Conservation (phyloP, 2,888 invertebrate genomes). For the Brachyptera risi region DNA sequence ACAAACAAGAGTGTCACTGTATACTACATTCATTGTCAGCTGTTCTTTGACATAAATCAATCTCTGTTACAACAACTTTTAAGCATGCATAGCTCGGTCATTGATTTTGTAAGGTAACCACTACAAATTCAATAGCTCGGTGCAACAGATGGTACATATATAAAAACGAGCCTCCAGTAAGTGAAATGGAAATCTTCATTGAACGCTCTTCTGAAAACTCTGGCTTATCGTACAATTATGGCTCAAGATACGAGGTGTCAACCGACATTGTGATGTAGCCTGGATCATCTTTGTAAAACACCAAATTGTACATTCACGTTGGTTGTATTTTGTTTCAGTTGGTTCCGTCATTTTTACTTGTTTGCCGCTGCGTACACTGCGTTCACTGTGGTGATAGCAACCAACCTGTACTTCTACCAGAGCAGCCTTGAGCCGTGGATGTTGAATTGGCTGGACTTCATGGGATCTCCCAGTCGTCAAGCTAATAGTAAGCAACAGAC, state of each 20-base stretch:
- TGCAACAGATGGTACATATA: no score
- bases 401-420: conserved; percentile 50
- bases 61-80: no score
- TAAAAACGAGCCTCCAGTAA: no score
- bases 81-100: no score
- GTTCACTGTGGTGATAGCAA: conserved; percentile 49
- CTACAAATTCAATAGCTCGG: no score
- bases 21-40: no score
- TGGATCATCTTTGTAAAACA: conserved; percentile 17
- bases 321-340: conserved; percentile 43
- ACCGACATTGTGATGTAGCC: neutral
- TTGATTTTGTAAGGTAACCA: no score
- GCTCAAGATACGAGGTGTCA: no score
- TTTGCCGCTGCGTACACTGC: conserved; percentile 59
- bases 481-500: conserved; percentile 55
- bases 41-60: no score
- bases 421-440: conserved; percentile 50
- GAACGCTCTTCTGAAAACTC: no score
- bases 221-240: no score
- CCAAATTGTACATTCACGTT: neutral
- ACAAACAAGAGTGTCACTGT: no score
- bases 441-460: conserved; percentile 47
- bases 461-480: conserved; percentile 42
- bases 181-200: neutral
- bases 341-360: conserved; percentile 77